Evolutionary conservation across 2,888 invertebrate genomes (phyloP), one percentile per base, ranked within the genome.

Genomic region (Drosophila stalkeri): DNA sequence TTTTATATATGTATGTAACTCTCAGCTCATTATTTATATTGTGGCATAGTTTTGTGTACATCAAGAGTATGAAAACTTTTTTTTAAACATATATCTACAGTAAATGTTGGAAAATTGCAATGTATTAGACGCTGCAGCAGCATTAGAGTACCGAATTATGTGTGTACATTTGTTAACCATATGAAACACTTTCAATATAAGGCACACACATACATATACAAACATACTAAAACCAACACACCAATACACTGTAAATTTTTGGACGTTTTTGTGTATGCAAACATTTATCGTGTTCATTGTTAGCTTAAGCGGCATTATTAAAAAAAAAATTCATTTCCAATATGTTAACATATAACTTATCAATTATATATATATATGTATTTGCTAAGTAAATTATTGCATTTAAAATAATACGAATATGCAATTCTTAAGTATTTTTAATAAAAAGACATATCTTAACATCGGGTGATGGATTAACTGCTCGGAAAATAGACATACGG

Each of bases 371-470:
- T 70, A 77, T 86, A 52, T 75, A 87, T 75, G 66, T 77, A 75
- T 83, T 80, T 83, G 72, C 77, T 83, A 84, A 88, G 86, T 88
- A 85, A 72, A 51, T 47, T 55, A 67, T 31, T 73, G 68, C 73
- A 51, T 60, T 57, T 60, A 27, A 37, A 41, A 20, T 7, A 55
- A 59, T 49, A 20, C 33, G 44, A 51, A 14, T 37, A 41, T 41
- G 20, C n/a, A 69, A 65, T 37, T 63, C n/a, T 69, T 82, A 89
- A 86, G 82, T 86, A 81, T 61, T 46, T 33, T 49, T 60, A 9
- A 49, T 16, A 7, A 2, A 39, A 3, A 7, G 0, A 12, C 7
- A 6, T 12, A 12, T 18, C 31, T 12, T n/a, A 31, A 11, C 31
- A 31, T 6, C n/a, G 27, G 31, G 1, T 33, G 33, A 18, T 18